phyloP scores from a whole-genome alignment of 1,140 invertebrate species.

The Pseudoatta argentina region DNA sequence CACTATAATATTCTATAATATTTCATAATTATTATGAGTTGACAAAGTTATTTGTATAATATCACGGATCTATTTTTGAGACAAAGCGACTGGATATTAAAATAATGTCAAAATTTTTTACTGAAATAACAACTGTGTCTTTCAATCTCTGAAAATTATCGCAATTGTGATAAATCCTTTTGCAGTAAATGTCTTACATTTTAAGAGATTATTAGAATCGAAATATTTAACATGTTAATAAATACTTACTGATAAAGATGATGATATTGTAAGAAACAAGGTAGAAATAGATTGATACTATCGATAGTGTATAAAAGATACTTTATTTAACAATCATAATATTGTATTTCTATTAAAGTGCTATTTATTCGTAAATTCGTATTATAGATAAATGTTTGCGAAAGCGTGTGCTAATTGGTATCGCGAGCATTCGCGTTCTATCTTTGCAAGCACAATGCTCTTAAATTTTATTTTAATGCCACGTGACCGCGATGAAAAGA shows the following conservation, averaged over 20 bases:
- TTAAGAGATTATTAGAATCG: neutral
- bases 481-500: slow-evolving; percentile 53
- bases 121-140: slow-evolving; percentile 70
- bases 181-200: slow-evolving; percentile 13
- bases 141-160: slow-evolving; percentile 66
- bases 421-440: slow-evolving; percentile 41
- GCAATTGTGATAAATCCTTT: slow-evolving; percentile 36
- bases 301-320: neutral
- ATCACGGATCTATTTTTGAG: slow-evolving; percentile 58
- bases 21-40: neutral
- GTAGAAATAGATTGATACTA: too few species aligned
- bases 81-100: slow-evolving; percentile 58
- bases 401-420: slow-evolving; percentile 41
- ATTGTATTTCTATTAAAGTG: neutral
- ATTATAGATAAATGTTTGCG: neutral
- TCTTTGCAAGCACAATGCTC: slow-evolving; percentile 15
- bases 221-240: neutral
- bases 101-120: slow-evolving; percentile 55
- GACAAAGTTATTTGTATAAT: neutral
- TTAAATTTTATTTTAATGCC: slow-evolving; percentile 62
- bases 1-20: neutral
- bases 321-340: slow-evolving; percentile 15
- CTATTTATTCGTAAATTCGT: slow-evolving; percentile 4
- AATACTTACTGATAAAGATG: neutral
- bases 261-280: neutral